Evolutionary conservation across 2,113 vertebrate species (phyloP).

Genomic region (Prionailurus bengalensis): DNA sequence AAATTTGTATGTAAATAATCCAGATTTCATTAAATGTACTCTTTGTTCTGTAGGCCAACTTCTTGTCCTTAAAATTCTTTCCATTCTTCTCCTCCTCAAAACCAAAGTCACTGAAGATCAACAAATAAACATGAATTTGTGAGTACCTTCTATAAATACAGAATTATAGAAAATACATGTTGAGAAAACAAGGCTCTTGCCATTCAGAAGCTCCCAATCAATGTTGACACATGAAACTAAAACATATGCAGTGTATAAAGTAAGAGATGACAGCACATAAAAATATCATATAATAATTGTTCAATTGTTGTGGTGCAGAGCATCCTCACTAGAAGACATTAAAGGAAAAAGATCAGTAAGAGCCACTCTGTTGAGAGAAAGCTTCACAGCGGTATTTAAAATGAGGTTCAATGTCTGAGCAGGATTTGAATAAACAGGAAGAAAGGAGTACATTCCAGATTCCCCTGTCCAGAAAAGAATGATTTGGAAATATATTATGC

Average conservation of each 20-base stretch:
- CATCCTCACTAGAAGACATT: neutral
- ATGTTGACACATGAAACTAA: slow-evolving; percentile 14
- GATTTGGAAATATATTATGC: neutral
- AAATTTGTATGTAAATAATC: slow-evolving; percentile 52
- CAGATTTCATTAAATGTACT: slow-evolving; percentile 58
- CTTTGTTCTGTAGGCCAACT: slow-evolving; percentile 62
- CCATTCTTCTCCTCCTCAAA: neutral
- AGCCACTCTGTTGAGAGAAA: neutral
- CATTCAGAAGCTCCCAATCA: slow-evolving; percentile 11
- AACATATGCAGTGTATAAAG: neutral
- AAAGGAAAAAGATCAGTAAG: neutral
- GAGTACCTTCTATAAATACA: slow-evolving; percentile 40
- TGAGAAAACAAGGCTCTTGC: slow-evolving; percentile 4
- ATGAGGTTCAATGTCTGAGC: neutral
- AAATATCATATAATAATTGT: slow-evolving; percentile 26
- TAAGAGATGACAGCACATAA: neutral
- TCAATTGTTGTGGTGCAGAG: neutral
- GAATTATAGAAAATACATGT: neutral
- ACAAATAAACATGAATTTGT: neutral
- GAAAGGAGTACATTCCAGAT: neutral
- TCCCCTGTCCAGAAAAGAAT: neutral
- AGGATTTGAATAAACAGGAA: slow-evolving; percentile 45
- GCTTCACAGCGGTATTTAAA: neutral
- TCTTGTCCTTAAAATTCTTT: slow-evolving; percentile 30
- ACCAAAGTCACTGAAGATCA: slow-evolving; percentile 50